Evolutionary conservation across 2,797 vertebrate genomes (phyloP), one percentile per base, ranked within the genome.

Genomic region (Thamnophis elegans): DNA sequence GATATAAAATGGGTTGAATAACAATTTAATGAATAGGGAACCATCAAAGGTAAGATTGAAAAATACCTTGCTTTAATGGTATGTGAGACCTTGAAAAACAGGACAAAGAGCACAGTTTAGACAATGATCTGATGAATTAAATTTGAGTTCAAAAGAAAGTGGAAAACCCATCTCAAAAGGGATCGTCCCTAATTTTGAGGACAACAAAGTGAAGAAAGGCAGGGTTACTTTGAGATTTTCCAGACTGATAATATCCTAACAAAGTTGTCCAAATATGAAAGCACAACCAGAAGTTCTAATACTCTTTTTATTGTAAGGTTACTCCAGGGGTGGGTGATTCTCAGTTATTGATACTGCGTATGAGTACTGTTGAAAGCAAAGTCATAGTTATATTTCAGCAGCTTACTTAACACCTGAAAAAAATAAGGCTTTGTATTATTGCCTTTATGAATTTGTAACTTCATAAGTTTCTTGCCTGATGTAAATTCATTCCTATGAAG

Each of bases 311-410:
- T 78, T 78, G 73, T 42, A 78, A 78, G 0, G 9, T 78, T 11
- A 42, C 20, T 42, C 22, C 47, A 51, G 47, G 47, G 47, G 47
- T 51, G 47, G 47, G 5, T 95, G 92, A 92, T 91, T 78, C 32
- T 22, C 18, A 91, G 22, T 42, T 65, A 65, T 65, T 92, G 68
- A 89, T 93, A 93, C 94, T 94, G 91, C 95, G 93, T 90, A 87
- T 55, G n/a, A 92, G 90, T 54, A 82, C 93, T 94, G 87, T 93
- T 95, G 92, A 95, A 95, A 87, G 54, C 68, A 91, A 95, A 96
- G 93, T 95, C 95, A 95, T 9, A n/a, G 95, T 90, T 94, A 91
- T 95, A 89, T 92, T 92, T 96, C 93, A 97, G 93, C 92, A 94
- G 89, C 73, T 18, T 36, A 94, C 93, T 95, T 95, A 94, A 87